Percentiles rank a stretch among this genome's conserved stretches.
phyloP scores from a whole-genome alignment of 2,797 vertebrate genomes.

The Hozukius guyotensis region DNA sequence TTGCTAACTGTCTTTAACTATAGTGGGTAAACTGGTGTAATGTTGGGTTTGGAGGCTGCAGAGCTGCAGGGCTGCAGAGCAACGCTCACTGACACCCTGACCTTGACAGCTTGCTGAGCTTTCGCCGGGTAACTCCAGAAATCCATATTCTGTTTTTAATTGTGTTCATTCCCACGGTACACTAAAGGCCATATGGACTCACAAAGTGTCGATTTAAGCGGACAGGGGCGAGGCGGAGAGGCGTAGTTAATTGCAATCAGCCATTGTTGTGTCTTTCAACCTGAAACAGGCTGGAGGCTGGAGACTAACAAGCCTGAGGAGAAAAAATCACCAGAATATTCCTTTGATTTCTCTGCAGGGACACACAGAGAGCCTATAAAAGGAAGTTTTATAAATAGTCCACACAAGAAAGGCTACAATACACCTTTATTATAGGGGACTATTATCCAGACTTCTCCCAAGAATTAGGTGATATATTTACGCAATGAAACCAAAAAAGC shows the following conservation, averaged over 20 bases:
- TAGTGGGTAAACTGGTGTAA: not conserved
- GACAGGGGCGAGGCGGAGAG: conserved; percentile 78
- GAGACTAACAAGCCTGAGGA: conserved; percentile 65
- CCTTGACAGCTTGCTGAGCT: conserved; percentile 83
- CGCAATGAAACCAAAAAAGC: not conserved
- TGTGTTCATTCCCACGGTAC: conserved; percentile 86
- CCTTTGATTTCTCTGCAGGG: conserved; percentile 63
- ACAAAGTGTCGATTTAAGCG: conserved; percentile 84
- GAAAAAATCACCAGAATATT: conserved; percentile 64
- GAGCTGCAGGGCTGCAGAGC: conserved; percentile 14
- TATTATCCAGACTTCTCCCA: not conserved
- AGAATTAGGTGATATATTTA: not conserved
- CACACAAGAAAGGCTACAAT: conserved; percentile 21
- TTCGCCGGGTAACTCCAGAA: conserved; percentile 75
- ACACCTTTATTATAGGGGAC: not conserved
- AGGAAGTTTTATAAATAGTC: conserved; percentile 18
- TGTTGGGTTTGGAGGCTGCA: not conserved
- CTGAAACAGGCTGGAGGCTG: conserved; percentile 46
- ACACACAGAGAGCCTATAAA: not conserved
- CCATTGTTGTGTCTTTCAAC: conserved; percentile 83
- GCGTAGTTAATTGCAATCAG: conserved; percentile 86
- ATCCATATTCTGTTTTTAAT: conserved; percentile 85
- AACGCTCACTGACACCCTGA: conserved; percentile 78
- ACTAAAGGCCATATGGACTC: conserved; percentile 80
- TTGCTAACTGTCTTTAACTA: not conserved